These are phyloP conservation scores for Carcinoscorpius rotundicauda DNA, from an alignment of 1,140 invertebrate species.

Conservation along the genomic window DNA sequence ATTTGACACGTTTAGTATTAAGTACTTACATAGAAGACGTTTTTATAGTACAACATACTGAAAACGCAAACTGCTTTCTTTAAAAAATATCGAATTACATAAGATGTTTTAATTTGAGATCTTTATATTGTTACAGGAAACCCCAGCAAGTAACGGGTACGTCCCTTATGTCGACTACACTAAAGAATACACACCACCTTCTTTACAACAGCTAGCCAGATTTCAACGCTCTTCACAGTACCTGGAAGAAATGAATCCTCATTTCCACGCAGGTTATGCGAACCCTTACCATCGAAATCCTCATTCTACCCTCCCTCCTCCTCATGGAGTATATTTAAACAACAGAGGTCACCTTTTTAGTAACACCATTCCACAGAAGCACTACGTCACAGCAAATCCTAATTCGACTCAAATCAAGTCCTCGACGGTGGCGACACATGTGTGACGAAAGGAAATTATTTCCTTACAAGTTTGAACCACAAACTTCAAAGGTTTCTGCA, in stretches of 20 bases:
- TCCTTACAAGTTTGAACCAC: too few relatives aligned
- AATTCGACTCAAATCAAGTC: constrained; percentile 38
- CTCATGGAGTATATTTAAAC: constrained; percentile 24
- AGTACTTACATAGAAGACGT: too few relatives aligned
- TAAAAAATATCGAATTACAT: too few relatives aligned
- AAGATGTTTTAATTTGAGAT: too few relatives aligned
- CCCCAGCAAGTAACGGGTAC: constrained; percentile 74
- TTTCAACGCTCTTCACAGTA: constrained; percentile 36
- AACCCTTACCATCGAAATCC: constrained; percentile 65
- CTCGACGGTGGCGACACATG: constrained; percentile 45
- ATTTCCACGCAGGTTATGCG: constrained; percentile 75
- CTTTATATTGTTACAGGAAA: constrained; percentile 40
- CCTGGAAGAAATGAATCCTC: constrained; percentile 54
- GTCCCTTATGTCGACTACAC: constrained; percentile 76
- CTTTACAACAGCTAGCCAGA: constrained; percentile 30
- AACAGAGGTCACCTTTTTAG: constrained; percentile 37
- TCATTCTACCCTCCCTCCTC: constrained; percentile 36
- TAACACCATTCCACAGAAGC: constrained; percentile 38
- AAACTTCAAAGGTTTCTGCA: too few relatives aligned
- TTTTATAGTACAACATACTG: too few relatives aligned
- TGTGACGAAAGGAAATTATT: constrained; percentile 28
- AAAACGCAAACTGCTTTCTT: too few relatives aligned
- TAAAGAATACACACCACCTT: constrained; percentile 67
- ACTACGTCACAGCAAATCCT: constrained; percentile 34
- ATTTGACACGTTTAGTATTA: too few relatives aligned